Evolutionary conservation across 2,113 vertebrate species (phyloP).

Genomic region (Stegostoma tigrinum): DNA sequence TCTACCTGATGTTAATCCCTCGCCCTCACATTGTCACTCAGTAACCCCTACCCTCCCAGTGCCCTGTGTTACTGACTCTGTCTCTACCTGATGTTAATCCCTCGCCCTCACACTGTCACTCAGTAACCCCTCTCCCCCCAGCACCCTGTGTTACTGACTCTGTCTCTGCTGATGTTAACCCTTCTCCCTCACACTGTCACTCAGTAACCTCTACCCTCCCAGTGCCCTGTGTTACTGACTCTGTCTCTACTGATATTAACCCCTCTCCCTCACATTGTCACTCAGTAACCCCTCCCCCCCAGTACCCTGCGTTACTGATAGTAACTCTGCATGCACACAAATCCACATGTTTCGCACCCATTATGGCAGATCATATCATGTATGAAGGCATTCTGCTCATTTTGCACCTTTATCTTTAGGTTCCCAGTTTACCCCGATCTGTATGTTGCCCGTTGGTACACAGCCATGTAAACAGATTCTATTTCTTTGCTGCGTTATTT

Average conservation of each 20-base stretch:
- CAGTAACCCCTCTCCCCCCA: slow-evolving; percentile 7
- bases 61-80: neutral
- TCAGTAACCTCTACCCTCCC: neutral
- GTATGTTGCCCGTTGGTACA: neutral
- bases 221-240: neutral
- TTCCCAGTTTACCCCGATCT: neutral
- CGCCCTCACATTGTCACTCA: neutral
- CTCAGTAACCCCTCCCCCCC: neutral
- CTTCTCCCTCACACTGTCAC: neutral
- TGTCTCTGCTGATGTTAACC: neutral
- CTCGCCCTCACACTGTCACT: neutral
- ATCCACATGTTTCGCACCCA: neutral
- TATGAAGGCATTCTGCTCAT: neutral
- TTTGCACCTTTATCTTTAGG: neutral
- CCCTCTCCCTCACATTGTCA: neutral
- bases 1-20: neutral
- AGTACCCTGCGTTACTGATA: neutral
- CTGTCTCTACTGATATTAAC: neutral
- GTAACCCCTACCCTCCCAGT: neutral
- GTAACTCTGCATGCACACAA: neutral
- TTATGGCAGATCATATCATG: neutral
- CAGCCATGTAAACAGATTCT: neutral
- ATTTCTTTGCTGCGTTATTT: neutral
- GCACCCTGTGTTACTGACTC: neutral
- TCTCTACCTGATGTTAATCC: neutral